Conservation (phyloP, 2,797 vertebrate genomes). For the Typhlichthys subterraneus region DNA sequence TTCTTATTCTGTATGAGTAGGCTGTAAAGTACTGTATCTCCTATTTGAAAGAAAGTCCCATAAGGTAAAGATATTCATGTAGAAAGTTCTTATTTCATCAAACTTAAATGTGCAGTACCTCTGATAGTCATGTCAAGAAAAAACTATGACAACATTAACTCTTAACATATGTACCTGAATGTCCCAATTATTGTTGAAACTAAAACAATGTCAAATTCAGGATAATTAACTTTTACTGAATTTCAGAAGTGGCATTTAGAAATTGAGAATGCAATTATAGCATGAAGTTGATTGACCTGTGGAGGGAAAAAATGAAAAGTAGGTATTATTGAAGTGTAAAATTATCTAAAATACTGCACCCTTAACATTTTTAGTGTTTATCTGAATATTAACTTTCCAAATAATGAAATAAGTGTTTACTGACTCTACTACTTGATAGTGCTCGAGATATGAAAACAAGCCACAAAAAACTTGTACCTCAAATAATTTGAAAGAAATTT, state of each 20-base stretch:
- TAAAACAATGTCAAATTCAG: no score
- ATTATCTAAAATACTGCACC: slow-evolving; percentile 21
- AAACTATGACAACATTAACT: no score
- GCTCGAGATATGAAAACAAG: not conserved
- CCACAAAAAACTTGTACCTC: slow-evolving; percentile 8
- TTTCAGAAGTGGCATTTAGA: not conserved
- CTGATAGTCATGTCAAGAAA: no score
- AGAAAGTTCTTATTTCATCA: slow-evolving; percentile 40
- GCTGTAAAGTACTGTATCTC: slow-evolving; percentile 3
- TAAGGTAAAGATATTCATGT: slow-evolving; percentile 29
- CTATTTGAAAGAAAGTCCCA: slow-evolving; percentile 19
- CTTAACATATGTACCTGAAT: no score
- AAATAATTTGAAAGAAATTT: not conserved
- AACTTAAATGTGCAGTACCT: slow-evolving; percentile 9
- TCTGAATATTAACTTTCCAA: slow-evolving; percentile 11
- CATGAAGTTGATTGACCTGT: slow-evolving; percentile 6
- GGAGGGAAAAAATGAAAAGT: not conserved
- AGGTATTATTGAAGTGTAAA: slow-evolving; percentile 13
- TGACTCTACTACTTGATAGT: slow-evolving; percentile 1
- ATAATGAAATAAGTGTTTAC: slow-evolving; percentile 1
- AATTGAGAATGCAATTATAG: not conserved
- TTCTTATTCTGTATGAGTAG: slow-evolving; percentile 37
- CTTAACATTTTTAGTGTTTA: slow-evolving; percentile 17
- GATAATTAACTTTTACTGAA: not conserved
- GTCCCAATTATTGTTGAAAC: no score